A percentile compares a stretch with the other conserved stretches of the same genome.
phyloP scores from a whole-genome alignment of 2,888 invertebrate genomes.

The Melanchra persicariae region DNA sequence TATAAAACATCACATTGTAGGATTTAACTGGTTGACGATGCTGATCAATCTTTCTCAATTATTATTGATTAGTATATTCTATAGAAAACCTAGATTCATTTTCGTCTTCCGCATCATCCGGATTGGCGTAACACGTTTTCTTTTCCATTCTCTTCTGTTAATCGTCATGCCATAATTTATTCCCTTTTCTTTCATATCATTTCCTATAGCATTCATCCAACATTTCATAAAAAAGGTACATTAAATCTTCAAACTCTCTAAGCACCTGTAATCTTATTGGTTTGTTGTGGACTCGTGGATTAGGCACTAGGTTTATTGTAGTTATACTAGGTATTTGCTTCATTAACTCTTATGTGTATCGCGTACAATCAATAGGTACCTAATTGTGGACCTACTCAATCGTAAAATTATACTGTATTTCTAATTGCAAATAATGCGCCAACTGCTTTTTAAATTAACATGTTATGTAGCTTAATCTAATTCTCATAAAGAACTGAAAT shows the following conservation, averaged over 20 bases:
- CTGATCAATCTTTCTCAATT: no score
- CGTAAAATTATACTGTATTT: background rate
- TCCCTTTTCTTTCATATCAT: background rate
- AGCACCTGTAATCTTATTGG: background rate
- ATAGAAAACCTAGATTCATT: background rate
- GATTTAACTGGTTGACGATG: no score
- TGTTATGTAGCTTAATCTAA: background rate
- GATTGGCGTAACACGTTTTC: background rate
- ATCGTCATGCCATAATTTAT: no score
- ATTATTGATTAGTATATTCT: no score
- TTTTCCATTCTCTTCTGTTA: background rate
- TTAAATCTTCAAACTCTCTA: background rate
- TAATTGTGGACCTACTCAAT: constrained; percentile 23
- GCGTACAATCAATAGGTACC: constrained; percentile 23
- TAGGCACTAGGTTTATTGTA: background rate
- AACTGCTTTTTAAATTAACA: background rate
- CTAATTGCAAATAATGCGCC: background rate
- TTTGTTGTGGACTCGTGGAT: background rate
- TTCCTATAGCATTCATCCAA: background rate
- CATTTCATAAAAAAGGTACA: background rate
- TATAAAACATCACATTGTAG: background rate
- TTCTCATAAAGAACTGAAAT: background rate
- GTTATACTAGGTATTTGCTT: constrained; percentile 20
- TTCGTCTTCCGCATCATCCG: background rate
- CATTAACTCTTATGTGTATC: constrained; percentile 5